Evolutionary conservation across 2,888 invertebrate genomes (phyloP), one percentile per base, ranked within the genome.

Genomic region (Trachelus stipa): DNA sequence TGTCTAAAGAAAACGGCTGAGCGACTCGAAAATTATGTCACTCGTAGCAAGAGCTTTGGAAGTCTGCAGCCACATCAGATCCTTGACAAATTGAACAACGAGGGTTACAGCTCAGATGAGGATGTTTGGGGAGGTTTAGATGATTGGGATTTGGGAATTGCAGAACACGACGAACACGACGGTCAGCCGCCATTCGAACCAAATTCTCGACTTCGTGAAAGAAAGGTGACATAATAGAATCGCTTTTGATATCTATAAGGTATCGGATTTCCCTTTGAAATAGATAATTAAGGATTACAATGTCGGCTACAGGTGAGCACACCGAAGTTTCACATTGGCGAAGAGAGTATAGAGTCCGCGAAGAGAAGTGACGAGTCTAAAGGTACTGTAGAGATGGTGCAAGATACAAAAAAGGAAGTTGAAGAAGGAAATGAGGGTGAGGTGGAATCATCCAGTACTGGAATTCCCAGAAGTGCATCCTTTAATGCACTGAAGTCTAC

Each of bases 81-180:
- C 9, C 79, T 91, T 37, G 92, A 92, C 73, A 92, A 91, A 82
- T 83, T 91, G 78, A 90, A 89, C 79, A 82, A 83, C 34, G 80
- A 83, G 37, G 79, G 75, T 31, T 91, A 91, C 78, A 88, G 90
- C 30, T 92, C 92, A 80, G 92, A 92, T 80, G 92, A 92, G 79
- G 92, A 92, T 80, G 92, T 92, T 15, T 92, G 92, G 83, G 92
- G 92, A 68, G 92, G 91, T 73, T 85, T 92, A 76, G 92, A 93
- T 84, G 92, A 93, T 84, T 93, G 93, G 93, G 92, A 92, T 82
- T 83, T 93, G 34, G 91, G 91, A 31, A 90, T 92, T 68, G 90
- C 92, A 68, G 92, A 92, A 84, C 92, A 92, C 85, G 83, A 83
- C 79, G 77, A 80, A 82, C 81, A 83, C 81, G 83, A 82, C 76